Evolutionary conservation across 2,113 vertebrate species (phyloP), one percentile per base, ranked within the genome.

Genomic region (Xenopus laevis): DNA sequence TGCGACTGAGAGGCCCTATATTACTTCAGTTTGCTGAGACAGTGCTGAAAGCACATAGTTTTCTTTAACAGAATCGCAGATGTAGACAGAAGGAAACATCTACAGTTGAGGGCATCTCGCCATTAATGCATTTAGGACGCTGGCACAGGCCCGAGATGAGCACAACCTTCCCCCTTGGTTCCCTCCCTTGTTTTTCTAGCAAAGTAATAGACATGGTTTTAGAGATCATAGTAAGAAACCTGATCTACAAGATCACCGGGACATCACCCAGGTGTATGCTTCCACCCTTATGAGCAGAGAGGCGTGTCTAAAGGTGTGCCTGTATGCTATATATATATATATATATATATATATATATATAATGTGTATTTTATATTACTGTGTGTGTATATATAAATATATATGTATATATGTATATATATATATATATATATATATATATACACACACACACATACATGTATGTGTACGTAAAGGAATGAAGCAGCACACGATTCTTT

Each of bases 231-330:
- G 58, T 62, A 58, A 53, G 57, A 68, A 75, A 62, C 73, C 65
- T 68, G 73, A 75, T 75, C 65, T 62, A 17, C 73, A 62, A 50
- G 73, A 53, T 75, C 4, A 17, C 52, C 20, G 11, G 30, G 53
- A 53, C 44, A 47, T 61, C 40, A 74, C 27, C 65, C 73, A 75
- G 73, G 73, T 75, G 73, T 75, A 65, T 75, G 65, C 20, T 20
- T 23, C 72, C 13, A 12, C 16, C 65, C 21, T 46, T 62, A 55
- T 67, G 72, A 66, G 65, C n/a, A 52, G 65, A 6, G 44, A 12
- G 20, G 10, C 4, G 44, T 27, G 53, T 67, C 40, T 30, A 50
- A 50, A 50, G 47, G 21, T 20, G 20, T 27, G n/a, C 18, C 65
- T 33, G 40, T 66, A 55, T 66, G 71, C 50, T 64, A 15, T 67